Conservation (phyloP, 2,113 vertebrate species). For the Tamias sibiricus region DNA sequence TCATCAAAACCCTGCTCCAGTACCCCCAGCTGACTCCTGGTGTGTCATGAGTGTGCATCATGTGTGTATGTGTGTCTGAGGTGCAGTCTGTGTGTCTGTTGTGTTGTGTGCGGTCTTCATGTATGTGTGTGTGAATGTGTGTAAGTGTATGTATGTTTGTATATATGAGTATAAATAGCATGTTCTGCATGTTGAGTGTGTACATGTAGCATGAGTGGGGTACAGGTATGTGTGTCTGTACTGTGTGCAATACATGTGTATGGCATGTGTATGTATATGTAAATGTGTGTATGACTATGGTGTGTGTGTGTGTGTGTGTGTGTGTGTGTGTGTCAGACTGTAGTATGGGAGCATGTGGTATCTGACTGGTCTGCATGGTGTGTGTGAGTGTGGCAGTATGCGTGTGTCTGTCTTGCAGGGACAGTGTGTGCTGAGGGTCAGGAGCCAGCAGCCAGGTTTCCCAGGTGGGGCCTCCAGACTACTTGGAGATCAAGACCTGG, state of each 20-base stretch:
- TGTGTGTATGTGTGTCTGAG: not conserved
- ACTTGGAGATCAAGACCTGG: not conserved
- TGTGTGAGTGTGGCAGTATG: too few relatives aligned
- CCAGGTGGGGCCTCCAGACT: conserved; percentile 50
- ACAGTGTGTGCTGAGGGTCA: not conserved
- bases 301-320: too few relatives aligned
- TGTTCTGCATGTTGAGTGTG: not conserved
- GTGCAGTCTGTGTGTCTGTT: not conserved
- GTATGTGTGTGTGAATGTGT: not conserved
- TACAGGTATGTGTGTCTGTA: not conserved
- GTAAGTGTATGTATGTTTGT: too few relatives aligned
- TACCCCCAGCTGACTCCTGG: conserved; percentile 68
- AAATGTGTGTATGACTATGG: not conserved
- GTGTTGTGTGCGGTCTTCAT: not conserved
- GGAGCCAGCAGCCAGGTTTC: conserved; percentile 72
- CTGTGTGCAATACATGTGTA: too few relatives aligned
- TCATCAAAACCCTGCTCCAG: not conserved
- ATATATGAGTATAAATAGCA: too few relatives aligned
- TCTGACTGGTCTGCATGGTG: not conserved
- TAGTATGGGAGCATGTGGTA: too few relatives aligned
- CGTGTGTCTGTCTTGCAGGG: too few relatives aligned
- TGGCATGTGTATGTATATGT: not conserved
- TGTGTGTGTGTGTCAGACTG: too few relatives aligned
- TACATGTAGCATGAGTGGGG: not conserved
- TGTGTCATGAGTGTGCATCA: not conserved